Percentiles rank a stretch among this genome's conserved stretches.
These are phyloP conservation scores for Furcifer pardalis DNA, from an alignment of 2,797 vertebrate genomes.

Conservation along the genomic window DNA sequence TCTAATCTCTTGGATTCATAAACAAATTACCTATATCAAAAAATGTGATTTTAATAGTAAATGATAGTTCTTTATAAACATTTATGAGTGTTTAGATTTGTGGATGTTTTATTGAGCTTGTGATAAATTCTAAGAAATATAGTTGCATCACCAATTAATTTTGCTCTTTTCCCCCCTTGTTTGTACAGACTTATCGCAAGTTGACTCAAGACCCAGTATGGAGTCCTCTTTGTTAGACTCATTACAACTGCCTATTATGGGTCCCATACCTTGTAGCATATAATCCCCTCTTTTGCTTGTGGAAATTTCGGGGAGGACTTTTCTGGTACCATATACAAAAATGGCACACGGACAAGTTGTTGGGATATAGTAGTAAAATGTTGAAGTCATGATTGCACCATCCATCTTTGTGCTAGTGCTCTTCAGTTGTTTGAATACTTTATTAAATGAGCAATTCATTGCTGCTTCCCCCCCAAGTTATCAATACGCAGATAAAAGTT, in stretches of 20 bases:
- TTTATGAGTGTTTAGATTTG: background rate
- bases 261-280: constrained; percentile 69
- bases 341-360: background rate
- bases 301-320: background rate
- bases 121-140: background rate
- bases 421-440: background rate
- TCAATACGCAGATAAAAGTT: background rate
- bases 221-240: constrained; percentile 65
- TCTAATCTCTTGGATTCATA: background rate
- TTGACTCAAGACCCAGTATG: constrained; percentile 59
- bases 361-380: constrained; percentile 18
- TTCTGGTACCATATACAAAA: background rate
- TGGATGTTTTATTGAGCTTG: background rate
- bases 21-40: background rate
- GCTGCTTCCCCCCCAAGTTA: background rate
- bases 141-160: background rate
- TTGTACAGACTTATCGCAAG: constrained; percentile 66
- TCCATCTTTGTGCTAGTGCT: background rate
- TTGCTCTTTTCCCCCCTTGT: constrained; percentile 12
- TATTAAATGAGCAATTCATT: background rate
- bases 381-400: background rate
- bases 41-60: background rate
- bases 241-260: constrained; percentile 57
- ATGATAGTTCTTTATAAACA: background rate
- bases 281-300: constrained; percentile 42